phyloP scores from a whole-genome alignment of 1,140 invertebrate species.

The Drosophila biarmipes region DNA sequence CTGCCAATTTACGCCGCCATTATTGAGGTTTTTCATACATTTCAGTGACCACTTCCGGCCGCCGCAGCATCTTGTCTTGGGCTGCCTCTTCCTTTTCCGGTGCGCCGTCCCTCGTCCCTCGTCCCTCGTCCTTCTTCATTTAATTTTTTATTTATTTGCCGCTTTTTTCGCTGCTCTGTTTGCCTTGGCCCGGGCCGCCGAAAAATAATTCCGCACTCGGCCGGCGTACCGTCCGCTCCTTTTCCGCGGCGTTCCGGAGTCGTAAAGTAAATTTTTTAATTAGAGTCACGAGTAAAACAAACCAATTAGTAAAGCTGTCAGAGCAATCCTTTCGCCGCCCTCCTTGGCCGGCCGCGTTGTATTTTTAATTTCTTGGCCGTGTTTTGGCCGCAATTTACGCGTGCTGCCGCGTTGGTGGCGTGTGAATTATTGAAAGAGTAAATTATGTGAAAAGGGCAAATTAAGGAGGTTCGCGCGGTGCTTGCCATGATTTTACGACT shows the following conservation, averaged over 20 bases:
- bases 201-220: slow-evolving; percentile 54
- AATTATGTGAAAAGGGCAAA: slow-evolving; percentile 72
- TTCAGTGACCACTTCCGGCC: slow-evolving; percentile 45
- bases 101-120: slow-evolving; percentile 1
- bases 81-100: slow-evolving; percentile 14
- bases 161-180: slow-evolving; percentile 8
- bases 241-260: slow-evolving; percentile 50
- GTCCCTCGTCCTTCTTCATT: slow-evolving; percentile 15
- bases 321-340: slow-evolving; percentile 70
- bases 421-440: slow-evolving; percentile 81
- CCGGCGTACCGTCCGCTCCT: slow-evolving; percentile 30
- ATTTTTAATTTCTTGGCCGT: slow-evolving; percentile 75
- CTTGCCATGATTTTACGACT: slow-evolving; percentile 34
- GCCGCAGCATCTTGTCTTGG: slow-evolving; percentile 37
- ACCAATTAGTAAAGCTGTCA: slow-evolving; percentile 80
- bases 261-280: slow-evolving; percentile 83
- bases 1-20: slow-evolving; percentile 58
- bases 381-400: slow-evolving; percentile 73
- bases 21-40: slow-evolving; percentile 59
- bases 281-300: slow-evolving; percentile 82
- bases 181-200: slow-evolving; percentile 23
- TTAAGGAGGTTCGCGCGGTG: slow-evolving; percentile 48
- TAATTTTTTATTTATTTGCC: slow-evolving; percentile 28
- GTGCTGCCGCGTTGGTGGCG: slow-evolving; percentile 43
- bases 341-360: slow-evolving; percentile 36